phyloP scores from a whole-genome alignment of 2,113 vertebrate genomes.

The Alces alces region DNA sequence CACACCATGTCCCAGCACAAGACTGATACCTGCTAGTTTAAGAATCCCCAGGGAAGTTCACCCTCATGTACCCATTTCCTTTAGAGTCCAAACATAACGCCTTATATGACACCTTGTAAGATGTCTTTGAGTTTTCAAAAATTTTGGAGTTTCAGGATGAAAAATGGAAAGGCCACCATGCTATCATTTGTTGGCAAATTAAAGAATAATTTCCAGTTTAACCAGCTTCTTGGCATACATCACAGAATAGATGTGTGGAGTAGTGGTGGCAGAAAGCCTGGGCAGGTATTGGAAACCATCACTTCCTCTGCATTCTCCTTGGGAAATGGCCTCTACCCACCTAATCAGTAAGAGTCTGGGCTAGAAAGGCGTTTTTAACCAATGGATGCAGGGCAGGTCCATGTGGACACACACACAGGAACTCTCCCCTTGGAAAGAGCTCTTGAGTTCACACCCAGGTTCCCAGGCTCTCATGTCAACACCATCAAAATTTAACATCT shows the following conservation, averaged over 20 bases:
- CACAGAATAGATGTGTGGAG: background rate
- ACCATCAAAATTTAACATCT: conserved; percentile 57
- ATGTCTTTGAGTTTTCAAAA: background rate
- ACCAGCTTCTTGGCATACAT: background rate
- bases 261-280: background rate
- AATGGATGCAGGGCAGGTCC: background rate
- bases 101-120: background rate
- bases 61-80: background rate
- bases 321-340: background rate
- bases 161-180: conserved; percentile 24
- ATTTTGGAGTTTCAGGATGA: background rate
- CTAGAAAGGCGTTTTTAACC: background rate
- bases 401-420: background rate
- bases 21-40: background rate
- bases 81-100: background rate
- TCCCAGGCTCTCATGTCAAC: conserved; percentile 3
- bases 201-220: conserved; percentile 33
- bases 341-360: background rate
- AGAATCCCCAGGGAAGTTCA: background rate
- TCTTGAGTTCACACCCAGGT: background rate
- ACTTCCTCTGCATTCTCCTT: background rate
- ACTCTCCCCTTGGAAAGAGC: background rate
- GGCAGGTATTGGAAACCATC: background rate
- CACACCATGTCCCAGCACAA: background rate
- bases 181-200: background rate